Conservation (phyloP, 2,113 vertebrate species). For the Rhinichthys klamathensis region DNA sequence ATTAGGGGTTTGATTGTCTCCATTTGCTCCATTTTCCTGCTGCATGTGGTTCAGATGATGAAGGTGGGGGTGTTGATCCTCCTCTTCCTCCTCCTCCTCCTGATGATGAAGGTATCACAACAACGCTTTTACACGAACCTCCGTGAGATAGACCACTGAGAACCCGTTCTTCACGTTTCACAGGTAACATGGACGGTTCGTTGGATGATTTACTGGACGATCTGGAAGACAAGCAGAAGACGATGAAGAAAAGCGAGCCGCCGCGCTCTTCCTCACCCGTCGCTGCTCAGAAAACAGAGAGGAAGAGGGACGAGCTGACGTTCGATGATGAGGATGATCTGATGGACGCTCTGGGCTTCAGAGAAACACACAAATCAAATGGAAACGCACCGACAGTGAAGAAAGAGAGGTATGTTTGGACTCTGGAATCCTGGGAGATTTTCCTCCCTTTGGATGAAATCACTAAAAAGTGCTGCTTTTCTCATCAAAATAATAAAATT, state of each 20-base stretch:
- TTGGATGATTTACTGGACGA: slow-evolving; percentile 77
- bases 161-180: neutral
- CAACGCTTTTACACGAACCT: neutral
- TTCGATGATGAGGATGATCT: slow-evolving; percentile 85
- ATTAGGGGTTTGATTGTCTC: neutral
- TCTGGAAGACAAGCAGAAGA: slow-evolving; percentile 68
- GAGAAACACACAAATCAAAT: slow-evolving; percentile 63
- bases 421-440: neutral
- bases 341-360: slow-evolving; percentile 82
- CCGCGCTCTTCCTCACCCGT: slow-evolving; percentile 53
- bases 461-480: neutral
- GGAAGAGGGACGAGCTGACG: slow-evolving; percentile 66
- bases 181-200: slow-evolving; percentile 75
- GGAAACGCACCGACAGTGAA: slow-evolving; percentile 55
- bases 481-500: neutral
- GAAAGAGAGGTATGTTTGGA: slow-evolving; percentile 59
- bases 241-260: slow-evolving; percentile 50
- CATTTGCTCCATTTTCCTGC: slow-evolving; percentile 36
- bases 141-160: too few relatives aligned
- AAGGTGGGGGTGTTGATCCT: slow-evolving; percentile 45
- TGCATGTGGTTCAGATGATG: slow-evolving; percentile 62
- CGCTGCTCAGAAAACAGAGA: slow-evolving; percentile 58
- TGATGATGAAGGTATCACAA: slow-evolving; percentile 46
- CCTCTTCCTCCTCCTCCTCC: neutral
- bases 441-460: neutral